Base-by-base conservation (phyloP, 2,797 vertebrate genomes). In the Notoglanidium macrostoma region DNA sequence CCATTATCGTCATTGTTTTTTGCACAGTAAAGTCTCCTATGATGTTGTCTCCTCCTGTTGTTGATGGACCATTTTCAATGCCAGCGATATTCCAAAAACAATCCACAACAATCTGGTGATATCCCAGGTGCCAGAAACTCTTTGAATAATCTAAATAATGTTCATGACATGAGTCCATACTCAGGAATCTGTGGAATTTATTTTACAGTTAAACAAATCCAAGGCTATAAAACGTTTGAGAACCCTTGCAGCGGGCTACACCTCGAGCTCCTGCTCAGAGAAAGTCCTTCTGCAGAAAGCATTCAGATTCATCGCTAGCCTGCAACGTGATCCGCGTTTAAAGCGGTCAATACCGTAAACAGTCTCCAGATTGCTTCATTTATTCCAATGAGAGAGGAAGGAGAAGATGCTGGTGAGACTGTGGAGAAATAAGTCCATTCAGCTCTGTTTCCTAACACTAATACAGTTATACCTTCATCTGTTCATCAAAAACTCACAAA, bases 371-470 rank as follows among this genome's bases (percentile, higher is more conserved):
- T 5, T 67, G n/a, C n/a, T 67, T 67, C 63, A 67, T 67, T 67
- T 29, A 6, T 35, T 14, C n/a, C 46, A 17, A 54, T 68, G 49
- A 68, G 40, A 46, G 57, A 81, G 59, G 59, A 83, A 54, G 63
- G 26, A 68, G 63, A 35, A 21, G 67, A 84, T 9, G 65, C 54
- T 84, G 54, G 67, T 35, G 82, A 70, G 83, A 23, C 54, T 19
- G 82, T 14, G 40, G 54, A 57, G 68, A 29, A 84, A 59, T 15
- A 49, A 10, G 3, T 73, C 70, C 29, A 63, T 76, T 76, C 44
- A 11, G 32, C 54, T 35, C 15, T 6, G n/a, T 77, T 65, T 32
- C 17, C 59, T 85, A 44, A 26, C n/a, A 15, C 1, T 35, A 55
- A 51, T 44, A 40, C 19, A 35, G 12, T 57, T 79, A 78, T 78